Evolutionary conservation across 2,113 vertebrate species (phyloP).

Genomic region (Gallinago media): DNA sequence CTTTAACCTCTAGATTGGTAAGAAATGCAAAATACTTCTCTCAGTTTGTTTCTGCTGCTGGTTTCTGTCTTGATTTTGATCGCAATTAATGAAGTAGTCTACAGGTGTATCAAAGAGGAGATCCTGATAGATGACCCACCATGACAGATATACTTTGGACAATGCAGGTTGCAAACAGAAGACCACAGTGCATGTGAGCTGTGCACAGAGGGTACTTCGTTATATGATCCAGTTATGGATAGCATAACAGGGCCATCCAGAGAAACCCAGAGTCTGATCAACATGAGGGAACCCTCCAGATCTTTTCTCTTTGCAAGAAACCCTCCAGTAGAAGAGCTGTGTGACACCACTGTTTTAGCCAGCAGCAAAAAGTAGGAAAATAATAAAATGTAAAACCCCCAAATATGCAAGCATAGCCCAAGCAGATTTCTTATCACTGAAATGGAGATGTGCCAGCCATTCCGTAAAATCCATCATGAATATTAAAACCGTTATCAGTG

Average conservation of each 20-base stretch:
- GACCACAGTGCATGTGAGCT: background rate
- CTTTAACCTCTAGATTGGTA: background rate
- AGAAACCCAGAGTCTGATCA: background rate
- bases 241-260: background rate
- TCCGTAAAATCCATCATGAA: background rate
- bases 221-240: background rate
- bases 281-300: background rate
- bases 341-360: background rate
- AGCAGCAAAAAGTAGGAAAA: background rate
- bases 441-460: background rate
- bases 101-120: background rate
- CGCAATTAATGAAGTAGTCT: background rate
- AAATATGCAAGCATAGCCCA: background rate
- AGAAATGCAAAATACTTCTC: background rate
- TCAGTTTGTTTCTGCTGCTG: background rate
- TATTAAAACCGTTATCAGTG: background rate
- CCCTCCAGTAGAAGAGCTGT: background rate
- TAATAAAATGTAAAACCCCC: background rate
- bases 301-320: background rate
- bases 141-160: background rate
- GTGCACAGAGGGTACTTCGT: background rate
- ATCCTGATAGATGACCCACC: background rate
- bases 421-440: constrained; percentile 14
- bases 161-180: background rate
- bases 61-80: background rate